phyloP scores from a whole-genome alignment of 1,140 invertebrate genomes.

The Pomacea maculata region DNA sequence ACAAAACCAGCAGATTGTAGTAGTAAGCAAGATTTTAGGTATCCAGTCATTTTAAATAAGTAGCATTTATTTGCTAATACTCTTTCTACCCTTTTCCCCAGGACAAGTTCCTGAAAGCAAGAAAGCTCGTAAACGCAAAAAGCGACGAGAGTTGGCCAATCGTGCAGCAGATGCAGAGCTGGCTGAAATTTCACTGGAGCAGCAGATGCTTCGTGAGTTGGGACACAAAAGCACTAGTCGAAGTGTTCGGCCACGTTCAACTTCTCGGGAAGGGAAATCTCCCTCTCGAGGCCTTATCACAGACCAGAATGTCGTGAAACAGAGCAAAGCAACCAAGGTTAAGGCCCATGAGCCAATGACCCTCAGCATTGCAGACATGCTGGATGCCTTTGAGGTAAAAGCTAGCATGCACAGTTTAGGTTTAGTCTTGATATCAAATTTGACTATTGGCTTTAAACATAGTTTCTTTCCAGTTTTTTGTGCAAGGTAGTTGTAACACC shows the following conservation, averaged over 20 bases:
- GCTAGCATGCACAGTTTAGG: background rate
- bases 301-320: slow-evolving; percentile 22
- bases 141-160: slow-evolving; percentile 54
- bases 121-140: slow-evolving; percentile 48
- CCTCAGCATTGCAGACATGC: slow-evolving; percentile 53
- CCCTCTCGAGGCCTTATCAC: slow-evolving; percentile 26
- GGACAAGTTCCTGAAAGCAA: slow-evolving; percentile 28
- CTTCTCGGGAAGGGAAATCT: slow-evolving; percentile 22
- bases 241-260: slow-evolving; percentile 8
- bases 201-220: slow-evolving; percentile 56
- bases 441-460: too few relatives aligned
- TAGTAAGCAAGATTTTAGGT: background rate
- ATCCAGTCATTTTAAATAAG: background rate
- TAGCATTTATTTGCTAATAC: background rate
- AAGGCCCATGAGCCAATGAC: slow-evolving; percentile 50
- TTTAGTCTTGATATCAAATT: too few relatives aligned
- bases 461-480: too few relatives aligned
- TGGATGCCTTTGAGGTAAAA: slow-evolving; percentile 51
- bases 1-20: background rate
- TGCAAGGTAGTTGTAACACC: too few relatives aligned
- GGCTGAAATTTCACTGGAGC: slow-evolving; percentile 59
- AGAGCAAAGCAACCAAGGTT: slow-evolving; percentile 19
- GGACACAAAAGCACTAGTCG: slow-evolving; percentile 42
- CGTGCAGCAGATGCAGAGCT: slow-evolving; percentile 59
- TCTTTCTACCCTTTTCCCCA: background rate